Base-by-base conservation (phyloP, 2,888 invertebrate genomes). In the Hecatera dysodea region DNA sequence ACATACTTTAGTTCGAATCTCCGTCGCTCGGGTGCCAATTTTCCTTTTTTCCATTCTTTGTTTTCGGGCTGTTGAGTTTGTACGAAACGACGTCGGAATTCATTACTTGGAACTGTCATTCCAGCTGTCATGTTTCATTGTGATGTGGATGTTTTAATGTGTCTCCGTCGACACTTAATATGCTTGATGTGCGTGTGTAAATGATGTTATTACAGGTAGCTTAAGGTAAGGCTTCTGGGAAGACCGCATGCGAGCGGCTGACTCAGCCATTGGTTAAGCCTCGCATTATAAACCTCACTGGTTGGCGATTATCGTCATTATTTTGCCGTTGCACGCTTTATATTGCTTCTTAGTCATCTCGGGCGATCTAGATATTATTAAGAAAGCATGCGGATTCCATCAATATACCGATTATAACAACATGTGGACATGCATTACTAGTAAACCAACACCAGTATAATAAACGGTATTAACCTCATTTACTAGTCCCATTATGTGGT, bases 1-100 rank as follows among this genome's bases (percentile, higher is more conserved):
- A 87, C 86, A 87, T 88, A 87, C 88, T 90, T 88, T 89, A 89
- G 87, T 88, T 88, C 86, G 88, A 90, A 89, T 89, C 88, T 83
- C 87, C 83, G 86, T 86, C 87, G 88, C 86, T 87, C 83, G 86
- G 88, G 84, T 90, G 91, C 91, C 91, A 92, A 93, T 93, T 92
- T 91, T 86, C 87, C 83, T 86, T 89, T 85, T 80, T 72, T 77
- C 72, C 73, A 78, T 84, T 89, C 90, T 92, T 93, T 94, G 93
- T 93, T 90, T 93, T 86, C 88, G 85, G 88, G 86, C 87, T 89
- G 85, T 86, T 85, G 87, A 86, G 87, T 89, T 88, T 83, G 87
- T 86, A 87, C 86, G 90, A 89, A 90, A 89, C 88, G 88, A 88
- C 86, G 86, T 86, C 77, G 85, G 82, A 82, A 88, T 86, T 90